These are phyloP conservation scores for Pollimyrus isidori DNA, from an alignment of 2,113 vertebrate species.

Conservation along the genomic window DNA sequence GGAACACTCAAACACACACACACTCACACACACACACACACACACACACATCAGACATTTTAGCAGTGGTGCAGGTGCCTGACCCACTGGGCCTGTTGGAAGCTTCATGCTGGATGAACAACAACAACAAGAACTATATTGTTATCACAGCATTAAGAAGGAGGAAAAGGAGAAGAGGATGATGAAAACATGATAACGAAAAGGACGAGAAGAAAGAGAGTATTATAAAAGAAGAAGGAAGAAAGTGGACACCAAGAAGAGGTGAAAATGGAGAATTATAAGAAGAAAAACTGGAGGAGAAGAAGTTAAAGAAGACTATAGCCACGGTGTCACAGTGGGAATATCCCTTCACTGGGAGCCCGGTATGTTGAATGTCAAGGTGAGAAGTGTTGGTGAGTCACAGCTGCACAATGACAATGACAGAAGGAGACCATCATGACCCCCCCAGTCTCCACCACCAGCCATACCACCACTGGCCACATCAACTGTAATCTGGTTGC, in stretches of 20 bases:
- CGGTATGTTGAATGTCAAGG: not conserved
- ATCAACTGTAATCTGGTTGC: not conserved
- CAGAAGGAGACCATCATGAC: not conserved
- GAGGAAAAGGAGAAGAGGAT: not conserved
- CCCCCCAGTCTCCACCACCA: not conserved
- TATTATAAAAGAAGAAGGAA: not conserved
- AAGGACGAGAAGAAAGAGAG: not conserved
- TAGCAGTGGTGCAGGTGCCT: not conserved
- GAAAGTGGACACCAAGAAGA: not conserved
- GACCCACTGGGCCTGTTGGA: not conserved
- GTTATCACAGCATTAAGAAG: not conserved
- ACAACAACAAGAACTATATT: not conserved
- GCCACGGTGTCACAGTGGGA: not conserved
- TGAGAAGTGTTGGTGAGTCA: not conserved
- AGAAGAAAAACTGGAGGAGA: not conserved
- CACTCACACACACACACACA: not conserved
- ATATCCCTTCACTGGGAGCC: not conserved
- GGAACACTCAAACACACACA: not conserved
- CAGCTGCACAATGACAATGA: not conserved
- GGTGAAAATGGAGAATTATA: not conserved
- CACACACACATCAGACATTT: not conserved
- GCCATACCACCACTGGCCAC: not conserved
- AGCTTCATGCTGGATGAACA: not conserved
- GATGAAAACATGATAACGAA: not conserved
- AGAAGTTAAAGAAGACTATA: not conserved